A percentile compares a stretch with the other conserved stretches of the same genome.
phyloP scores from a whole-genome alignment of 2,113 vertebrate genomes.

The Ploceus nigricollis region DNA sequence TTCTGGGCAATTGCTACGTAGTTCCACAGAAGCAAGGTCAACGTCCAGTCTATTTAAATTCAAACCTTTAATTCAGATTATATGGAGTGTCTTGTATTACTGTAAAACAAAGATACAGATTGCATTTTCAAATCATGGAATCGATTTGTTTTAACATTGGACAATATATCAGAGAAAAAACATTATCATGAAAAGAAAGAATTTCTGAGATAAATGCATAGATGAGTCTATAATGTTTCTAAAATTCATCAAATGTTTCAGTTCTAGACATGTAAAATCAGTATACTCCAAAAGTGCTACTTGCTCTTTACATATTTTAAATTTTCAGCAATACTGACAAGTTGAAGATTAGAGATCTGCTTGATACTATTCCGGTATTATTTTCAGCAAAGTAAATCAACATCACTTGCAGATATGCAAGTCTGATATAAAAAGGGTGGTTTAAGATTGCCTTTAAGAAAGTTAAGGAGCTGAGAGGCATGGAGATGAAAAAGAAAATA shows the following conservation, averaged over 20 bases:
- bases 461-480: not conserved
- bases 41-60: not conserved
- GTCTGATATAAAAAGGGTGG: not conserved
- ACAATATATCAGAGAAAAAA: not conserved
- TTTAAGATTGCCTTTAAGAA: not conserved
- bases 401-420: not conserved
- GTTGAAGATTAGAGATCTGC: not conserved
- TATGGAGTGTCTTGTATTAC: not conserved
- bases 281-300: not conserved
- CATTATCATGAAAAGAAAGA: not conserved
- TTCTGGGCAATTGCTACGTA: fast-evolving
- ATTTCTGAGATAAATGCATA: not conserved
- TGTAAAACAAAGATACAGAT: not conserved
- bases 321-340: not conserved
- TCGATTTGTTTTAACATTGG: fast-evolving
- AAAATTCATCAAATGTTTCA: not conserved
- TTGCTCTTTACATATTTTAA: not conserved
- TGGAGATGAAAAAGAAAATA: not conserved
- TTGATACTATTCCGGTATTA: not conserved
- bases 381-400: not conserved
- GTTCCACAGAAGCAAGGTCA: not conserved
- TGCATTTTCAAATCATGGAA: not conserved
- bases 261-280: not conserved
- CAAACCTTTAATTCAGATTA: not conserved
- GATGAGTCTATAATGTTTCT: not conserved